A percentile compares a stretch with the other conserved stretches of the same genome.
Evolutionary conservation across 2,797 vertebrate species (phyloP).

Genomic region (Gadopsis bispinosus): DNA sequence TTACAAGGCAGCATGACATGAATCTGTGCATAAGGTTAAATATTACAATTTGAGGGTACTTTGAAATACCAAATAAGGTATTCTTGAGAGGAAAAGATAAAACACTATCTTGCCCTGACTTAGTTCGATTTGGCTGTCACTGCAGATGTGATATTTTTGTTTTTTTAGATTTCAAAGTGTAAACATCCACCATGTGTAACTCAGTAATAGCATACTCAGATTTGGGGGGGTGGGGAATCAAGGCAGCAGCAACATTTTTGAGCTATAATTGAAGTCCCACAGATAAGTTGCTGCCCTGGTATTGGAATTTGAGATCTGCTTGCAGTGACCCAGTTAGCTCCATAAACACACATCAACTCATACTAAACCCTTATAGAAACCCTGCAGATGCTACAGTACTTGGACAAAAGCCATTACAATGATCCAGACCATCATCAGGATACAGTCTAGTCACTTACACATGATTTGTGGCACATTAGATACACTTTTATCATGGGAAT

Average conservation of each 20-base stretch:
- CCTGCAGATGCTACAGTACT: conserved; percentile 12
- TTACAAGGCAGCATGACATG: neutral
- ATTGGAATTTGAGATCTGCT: conserved; percentile 60
- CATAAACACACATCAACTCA: conserved; percentile 56
- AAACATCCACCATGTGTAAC: conserved; percentile 27
- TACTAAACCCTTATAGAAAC: conserved; percentile 37
- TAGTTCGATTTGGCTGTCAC: neutral
- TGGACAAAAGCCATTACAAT: conserved; percentile 44
- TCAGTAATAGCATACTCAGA: conserved; percentile 35
- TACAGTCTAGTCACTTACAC: conserved; percentile 34
- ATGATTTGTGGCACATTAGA: conserved; percentile 50
- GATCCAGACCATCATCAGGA: conserved; percentile 44
- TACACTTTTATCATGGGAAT: conserved; percentile 38
- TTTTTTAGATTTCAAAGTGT: conserved; percentile 39
- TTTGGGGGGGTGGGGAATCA: conserved; percentile 43
- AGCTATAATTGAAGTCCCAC: conserved; percentile 59
- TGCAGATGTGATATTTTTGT: conserved; percentile 1
- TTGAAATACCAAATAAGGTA: conserved; percentile 25
- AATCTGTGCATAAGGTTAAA: neutral
- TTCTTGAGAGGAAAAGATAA: conserved; percentile 25
- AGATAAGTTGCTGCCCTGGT: conserved; percentile 58
- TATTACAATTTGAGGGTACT: conserved; percentile 17
- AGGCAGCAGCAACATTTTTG: conserved; percentile 45
- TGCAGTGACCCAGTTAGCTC: conserved; percentile 73
- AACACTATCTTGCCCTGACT: conserved; percentile 15